Percentiles rank a stretch among this genome's conserved stretches.
These are phyloP conservation scores for Pipistrellus nathusii DNA, from an alignment of 2,797 vertebrate species.

Conservation along the genomic window DNA sequence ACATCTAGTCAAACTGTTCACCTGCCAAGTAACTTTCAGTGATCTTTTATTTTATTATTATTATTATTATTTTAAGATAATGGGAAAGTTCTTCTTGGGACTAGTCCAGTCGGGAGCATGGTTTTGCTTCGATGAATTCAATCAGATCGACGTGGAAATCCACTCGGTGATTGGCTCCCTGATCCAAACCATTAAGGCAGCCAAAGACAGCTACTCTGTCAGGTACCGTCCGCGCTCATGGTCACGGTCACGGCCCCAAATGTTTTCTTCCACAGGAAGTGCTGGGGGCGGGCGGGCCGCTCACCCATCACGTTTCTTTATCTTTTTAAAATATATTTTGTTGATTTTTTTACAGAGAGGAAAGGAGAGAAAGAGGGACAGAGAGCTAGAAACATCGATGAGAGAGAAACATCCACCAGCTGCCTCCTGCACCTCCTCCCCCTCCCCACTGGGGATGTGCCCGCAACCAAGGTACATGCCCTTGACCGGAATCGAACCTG, in stretches of 20 bases:
- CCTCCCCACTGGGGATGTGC: too few species aligned
- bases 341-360: too few species aligned
- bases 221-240: slow-evolving; percentile 75
- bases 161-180: slow-evolving; percentile 85
- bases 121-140: slow-evolving; percentile 88
- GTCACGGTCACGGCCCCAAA: too few species aligned
- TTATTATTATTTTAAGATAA: slow-evolving; percentile 81
- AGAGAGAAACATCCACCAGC: too few species aligned
- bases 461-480: too few species aligned
- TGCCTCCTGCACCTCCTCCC: too few species aligned
- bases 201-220: slow-evolving; percentile 84
- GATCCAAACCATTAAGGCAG: slow-evolving; percentile 85
- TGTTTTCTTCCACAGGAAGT: background rate
- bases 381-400: too few species aligned
- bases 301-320: too few species aligned
- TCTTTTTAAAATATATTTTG: too few species aligned
- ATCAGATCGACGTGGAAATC: slow-evolving; percentile 83
- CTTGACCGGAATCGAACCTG: too few species aligned
- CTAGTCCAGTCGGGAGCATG: slow-evolving; percentile 87
- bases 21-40: background rate
- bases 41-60: background rate
- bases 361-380: too few species aligned
- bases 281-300: accelerated
- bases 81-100: slow-evolving; percentile 85
- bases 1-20: background rate